These are phyloP conservation scores for Colinus virginianus DNA, from an alignment of 2,113 vertebrate species.

Conservation along the genomic window DNA sequence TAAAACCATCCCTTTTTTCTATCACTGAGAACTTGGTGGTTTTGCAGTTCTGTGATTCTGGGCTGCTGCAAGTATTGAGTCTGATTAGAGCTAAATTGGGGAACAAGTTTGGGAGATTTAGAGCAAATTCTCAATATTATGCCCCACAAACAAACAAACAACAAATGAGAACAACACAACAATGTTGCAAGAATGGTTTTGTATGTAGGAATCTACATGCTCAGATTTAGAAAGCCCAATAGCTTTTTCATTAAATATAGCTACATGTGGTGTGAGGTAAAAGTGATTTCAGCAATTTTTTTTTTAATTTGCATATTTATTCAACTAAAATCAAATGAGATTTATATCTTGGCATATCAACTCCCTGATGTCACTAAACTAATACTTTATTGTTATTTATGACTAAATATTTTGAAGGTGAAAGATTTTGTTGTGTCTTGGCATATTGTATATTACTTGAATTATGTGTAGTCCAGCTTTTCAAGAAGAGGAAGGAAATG, in stretches of 20 bases:
- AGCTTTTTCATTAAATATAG: not conserved
- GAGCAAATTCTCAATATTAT: not conserved
- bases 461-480: constrained; percentile 1
- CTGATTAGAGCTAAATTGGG: not conserved
- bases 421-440: not conserved
- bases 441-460: not conserved
- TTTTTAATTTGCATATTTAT: constrained; percentile 20
- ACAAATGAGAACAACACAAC: not conserved
- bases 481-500: constrained; percentile 24
- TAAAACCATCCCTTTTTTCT: not conserved
- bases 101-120: not conserved
- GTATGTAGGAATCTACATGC: not conserved
- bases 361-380: not conserved
- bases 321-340: not conserved
- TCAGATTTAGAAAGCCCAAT: not conserved
- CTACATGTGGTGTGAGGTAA: not conserved
- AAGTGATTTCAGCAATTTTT: not conserved
- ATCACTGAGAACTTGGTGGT: not conserved
- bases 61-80: not conserved
- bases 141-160: not conserved
- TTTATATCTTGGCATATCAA: not conserved
- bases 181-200: not conserved
- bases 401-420: constrained; percentile 19
- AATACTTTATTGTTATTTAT: constrained; percentile 27
- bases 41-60: not conserved